These are phyloP conservation scores for Colostygia pectinataria DNA, from an alignment of 2,888 invertebrate species.

Conservation along the genomic window DNA sequence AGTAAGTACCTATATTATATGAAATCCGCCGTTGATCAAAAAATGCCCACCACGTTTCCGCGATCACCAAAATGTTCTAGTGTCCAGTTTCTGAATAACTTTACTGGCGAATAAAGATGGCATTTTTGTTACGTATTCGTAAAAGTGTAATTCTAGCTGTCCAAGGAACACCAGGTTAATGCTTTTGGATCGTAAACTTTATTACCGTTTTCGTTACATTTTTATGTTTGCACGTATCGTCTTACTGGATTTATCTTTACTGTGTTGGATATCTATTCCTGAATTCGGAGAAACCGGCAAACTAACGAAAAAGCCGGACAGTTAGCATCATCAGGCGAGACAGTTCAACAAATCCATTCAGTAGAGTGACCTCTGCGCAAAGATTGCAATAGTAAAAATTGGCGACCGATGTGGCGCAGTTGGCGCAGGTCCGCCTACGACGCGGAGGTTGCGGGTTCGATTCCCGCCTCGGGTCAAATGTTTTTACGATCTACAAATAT, in stretches of 20 bases:
- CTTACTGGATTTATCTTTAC: slow-evolving; percentile 47
- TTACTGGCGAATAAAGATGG: slow-evolving; percentile 17
- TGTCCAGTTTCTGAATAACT: slow-evolving; percentile 21
- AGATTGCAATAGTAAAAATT: too few species aligned
- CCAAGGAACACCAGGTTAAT: slow-evolving; percentile 34
- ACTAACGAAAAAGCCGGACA: background rate
- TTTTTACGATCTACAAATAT: too few species aligned
- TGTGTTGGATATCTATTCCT: background rate
- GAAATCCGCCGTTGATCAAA: too few species aligned
- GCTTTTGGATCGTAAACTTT: slow-evolving; percentile 42
- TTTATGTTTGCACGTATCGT: slow-evolving; percentile 43
- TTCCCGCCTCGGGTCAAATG: too few species aligned
- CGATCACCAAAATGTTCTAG: background rate
- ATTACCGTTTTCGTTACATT: slow-evolving; percentile 39
- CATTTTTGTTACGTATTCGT: slow-evolving; percentile 14
- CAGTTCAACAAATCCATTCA: too few species aligned
- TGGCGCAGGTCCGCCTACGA: too few species aligned
- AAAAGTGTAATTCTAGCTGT: slow-evolving; percentile 23
- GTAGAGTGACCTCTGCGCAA: too few species aligned
- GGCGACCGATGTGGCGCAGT: too few species aligned
- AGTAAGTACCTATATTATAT: too few species aligned
- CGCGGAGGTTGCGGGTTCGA: too few species aligned
- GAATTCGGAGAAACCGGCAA: background rate
- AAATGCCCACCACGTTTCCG: background rate
- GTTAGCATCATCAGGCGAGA: too few species aligned